phyloP scores from a whole-genome alignment of 2,888 invertebrate genomes.

The Agelastica alni region DNA sequence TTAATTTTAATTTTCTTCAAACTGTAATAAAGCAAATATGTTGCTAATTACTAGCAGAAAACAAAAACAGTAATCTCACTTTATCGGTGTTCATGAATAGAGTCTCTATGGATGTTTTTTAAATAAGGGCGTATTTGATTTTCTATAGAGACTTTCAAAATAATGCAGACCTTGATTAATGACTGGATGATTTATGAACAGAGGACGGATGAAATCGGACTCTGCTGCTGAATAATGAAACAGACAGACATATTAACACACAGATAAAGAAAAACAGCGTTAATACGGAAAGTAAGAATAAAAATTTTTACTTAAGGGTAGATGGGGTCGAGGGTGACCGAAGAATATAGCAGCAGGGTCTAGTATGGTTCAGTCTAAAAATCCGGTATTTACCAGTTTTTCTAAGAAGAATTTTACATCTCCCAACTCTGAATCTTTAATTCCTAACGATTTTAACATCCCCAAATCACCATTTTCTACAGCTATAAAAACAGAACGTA shows the following conservation, averaged over 20 bases:
- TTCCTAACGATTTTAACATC: constrained; percentile 90
- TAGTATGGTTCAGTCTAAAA: constrained; percentile 78
- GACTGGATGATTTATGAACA: constrained; percentile 23
- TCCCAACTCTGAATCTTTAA: constrained; percentile 92
- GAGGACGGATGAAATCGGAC: constrained; percentile 52
- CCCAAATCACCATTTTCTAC: constrained; percentile 94
- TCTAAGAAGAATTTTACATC: constrained; percentile 96
- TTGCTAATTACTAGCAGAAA: constrained; percentile 18
- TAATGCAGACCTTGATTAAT: constrained; percentile 40
- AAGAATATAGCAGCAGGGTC: constrained; percentile 67
- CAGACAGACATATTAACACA: constrained; percentile 39
- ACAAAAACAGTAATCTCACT: too few species aligned
- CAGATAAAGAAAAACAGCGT: constrained; percentile 35
- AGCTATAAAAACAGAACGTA: constrained; percentile 93
- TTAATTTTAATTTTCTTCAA: too few species aligned
- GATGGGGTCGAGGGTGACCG: constrained; percentile 65
- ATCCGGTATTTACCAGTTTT: constrained; percentile 93
- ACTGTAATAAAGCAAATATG: too few species aligned
- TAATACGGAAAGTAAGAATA: constrained; percentile 62
- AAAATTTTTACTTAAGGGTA: constrained; percentile 73
- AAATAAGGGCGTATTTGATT: too few species aligned
- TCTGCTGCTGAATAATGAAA: constrained; percentile 51
- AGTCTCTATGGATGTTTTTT: too few species aligned
- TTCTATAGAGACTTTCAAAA: too few species aligned
- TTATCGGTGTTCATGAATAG: too few species aligned